Percentiles rank a stretch among this genome's conserved stretches.
These are phyloP conservation scores for Leptura quadrifasciata DNA, from an alignment of 2,888 invertebrate species.

Conservation along the genomic window DNA sequence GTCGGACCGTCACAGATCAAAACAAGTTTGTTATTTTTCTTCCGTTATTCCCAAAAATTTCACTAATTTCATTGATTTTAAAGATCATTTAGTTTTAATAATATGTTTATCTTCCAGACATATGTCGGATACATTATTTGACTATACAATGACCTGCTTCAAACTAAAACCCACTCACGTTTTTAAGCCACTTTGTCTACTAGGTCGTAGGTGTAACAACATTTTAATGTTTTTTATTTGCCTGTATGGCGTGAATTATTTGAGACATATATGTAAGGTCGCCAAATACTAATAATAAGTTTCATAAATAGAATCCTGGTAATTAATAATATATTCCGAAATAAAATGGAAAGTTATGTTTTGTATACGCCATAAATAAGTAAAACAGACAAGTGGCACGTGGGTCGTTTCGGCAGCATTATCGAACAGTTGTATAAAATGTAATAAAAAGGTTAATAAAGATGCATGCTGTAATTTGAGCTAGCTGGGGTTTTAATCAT, in stretches of 20 bases:
- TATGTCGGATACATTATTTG: not conserved
- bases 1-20: too few species aligned
- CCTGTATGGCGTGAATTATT: constrained; percentile 10
- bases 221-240: constrained; percentile 15
- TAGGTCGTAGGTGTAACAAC: constrained; percentile 2
- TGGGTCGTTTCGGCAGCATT: too few species aligned
- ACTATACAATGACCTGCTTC: constrained; percentile 28
- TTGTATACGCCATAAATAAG: not conserved
- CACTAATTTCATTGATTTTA: too few species aligned
- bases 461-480: too few species aligned
- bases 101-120: not conserved
- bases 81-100: too few species aligned
- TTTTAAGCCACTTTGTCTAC: constrained; percentile 16
- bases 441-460: too few species aligned
- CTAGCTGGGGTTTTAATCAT: too few species aligned
- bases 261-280: constrained; percentile 8
- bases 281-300: not conserved
- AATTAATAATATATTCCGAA: not conserved
- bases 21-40: too few species aligned
- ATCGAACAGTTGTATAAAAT: too few species aligned
- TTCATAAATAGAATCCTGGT: not conserved
- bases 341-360: constrained; percentile 12
- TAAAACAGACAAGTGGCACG: not conserved
- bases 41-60: too few species aligned
- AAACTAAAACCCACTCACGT: constrained; percentile 22